Conservation (phyloP, 2,113 vertebrate genomes). For the Okapia johnstoni region DNA sequence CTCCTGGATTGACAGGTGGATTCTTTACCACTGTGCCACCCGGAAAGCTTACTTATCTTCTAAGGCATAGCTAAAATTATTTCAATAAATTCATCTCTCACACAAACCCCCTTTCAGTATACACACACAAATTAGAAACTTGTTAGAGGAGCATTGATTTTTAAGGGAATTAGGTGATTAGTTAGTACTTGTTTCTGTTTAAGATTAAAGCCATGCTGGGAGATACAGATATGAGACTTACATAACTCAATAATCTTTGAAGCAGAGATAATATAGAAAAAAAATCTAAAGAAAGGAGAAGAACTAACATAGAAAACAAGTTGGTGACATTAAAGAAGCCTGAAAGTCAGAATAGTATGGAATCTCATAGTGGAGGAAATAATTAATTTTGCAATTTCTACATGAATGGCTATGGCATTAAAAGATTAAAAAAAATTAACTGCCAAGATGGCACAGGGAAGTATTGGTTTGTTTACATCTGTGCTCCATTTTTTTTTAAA, state of each 20-base stretch:
- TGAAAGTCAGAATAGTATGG: not conserved
- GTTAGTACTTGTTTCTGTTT: not conserved
- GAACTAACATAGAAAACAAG: not conserved
- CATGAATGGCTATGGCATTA: not conserved
- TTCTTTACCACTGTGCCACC: not conserved
- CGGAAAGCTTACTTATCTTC: not conserved
- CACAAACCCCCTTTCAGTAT: not conserved
- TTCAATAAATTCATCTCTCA: not conserved
- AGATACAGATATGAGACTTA: not conserved
- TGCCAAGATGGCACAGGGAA: not conserved
- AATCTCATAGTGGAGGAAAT: not conserved
- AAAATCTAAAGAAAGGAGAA: not conserved
- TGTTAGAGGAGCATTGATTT: not conserved
- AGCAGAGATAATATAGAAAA: not conserved
- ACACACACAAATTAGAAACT: not conserved
- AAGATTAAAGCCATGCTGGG: not conserved
- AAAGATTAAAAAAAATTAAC: not conserved
- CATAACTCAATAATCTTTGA: not conserved
- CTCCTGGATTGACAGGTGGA: not conserved
- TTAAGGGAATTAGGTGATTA: not conserved
- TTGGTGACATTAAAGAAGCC: not conserved
- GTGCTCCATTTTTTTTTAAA: not conserved
- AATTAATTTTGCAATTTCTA: not conserved
- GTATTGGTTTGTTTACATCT: not conserved
- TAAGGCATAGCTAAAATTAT: not conserved